These are phyloP conservation scores for Hydrolagus colliei DNA, from an alignment of 2,797 vertebrate species.

Conservation along the genomic window DNA sequence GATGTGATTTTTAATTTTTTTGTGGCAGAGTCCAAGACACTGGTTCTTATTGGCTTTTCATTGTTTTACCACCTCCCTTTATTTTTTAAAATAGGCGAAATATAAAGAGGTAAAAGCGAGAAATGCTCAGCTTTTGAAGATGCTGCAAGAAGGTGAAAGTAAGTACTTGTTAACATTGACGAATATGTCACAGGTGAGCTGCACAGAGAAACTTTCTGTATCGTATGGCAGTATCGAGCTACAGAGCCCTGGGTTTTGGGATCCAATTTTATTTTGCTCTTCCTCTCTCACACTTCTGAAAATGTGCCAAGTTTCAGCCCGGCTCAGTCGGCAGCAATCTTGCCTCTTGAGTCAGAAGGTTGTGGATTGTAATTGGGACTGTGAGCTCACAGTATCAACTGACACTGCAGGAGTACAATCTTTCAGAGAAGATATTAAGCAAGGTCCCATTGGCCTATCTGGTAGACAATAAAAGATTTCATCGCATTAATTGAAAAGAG, in stretches of 20 bases:
- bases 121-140: conserved; percentile 84
- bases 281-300: conserved; percentile 33
- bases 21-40: background rate
- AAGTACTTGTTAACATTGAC: conserved; percentile 50
- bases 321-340: no score
- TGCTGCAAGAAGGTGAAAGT: conserved; percentile 94
- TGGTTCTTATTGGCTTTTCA: background rate
- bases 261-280: conserved; percentile 15
- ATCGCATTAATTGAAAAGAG: no score
- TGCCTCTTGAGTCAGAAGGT: no score
- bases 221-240: no score
- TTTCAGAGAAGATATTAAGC: no score
- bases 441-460: no score
- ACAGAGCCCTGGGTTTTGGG: no score
- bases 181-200: background rate
- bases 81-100: conserved; percentile 57
- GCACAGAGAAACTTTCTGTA: no score
- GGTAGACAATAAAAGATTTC: no score
- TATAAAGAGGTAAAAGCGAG: conserved; percentile 89
- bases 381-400: no score
- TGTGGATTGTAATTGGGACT: no score
- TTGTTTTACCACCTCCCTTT: conserved; percentile 35
- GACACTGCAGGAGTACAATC: no score
- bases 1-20: background rate
- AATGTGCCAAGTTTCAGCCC: conserved; percentile 28